Evolutionary conservation across 2,888 invertebrate species (phyloP), one percentile per base, ranked within the genome.

Genomic region (Argynnis bischoffii): DNA sequence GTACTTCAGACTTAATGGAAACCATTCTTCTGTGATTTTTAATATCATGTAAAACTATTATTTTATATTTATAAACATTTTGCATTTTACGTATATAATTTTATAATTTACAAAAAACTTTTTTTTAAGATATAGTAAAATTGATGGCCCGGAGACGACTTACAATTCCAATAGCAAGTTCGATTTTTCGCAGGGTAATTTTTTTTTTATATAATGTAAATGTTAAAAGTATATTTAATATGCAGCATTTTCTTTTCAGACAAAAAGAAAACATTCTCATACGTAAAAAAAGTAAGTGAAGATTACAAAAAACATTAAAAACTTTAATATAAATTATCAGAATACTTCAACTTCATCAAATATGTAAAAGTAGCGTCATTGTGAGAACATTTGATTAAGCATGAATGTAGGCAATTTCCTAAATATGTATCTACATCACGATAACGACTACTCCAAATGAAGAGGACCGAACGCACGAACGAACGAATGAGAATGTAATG

Each of bases 381-480:
- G 14, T 64, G 35, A 31, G 47, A 53, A 21, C 54, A 53, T 65
- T 60, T 54, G 16, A 55, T 55, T 46, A 85, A 87, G 81, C 77
- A 81, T 82, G 84, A 86, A 84, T 81, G 84, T 79, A 83, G 79
- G 78, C 87, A 88, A 89, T 89, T 89, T 90, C 89, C 90, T 84
- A 83, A 83, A 82, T 72, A 87, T 86, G 35, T 41, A 89, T 88
- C 80, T 76, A 80, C 78, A 76, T 75, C 69, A 64, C 74, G 88
- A 87, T 89, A 85, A 74, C 77, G 78, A 72, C 74, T 72, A 74
- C 77, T 78, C 73, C 74, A 77, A 79, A 74, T 66, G 65, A 71
- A 71, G 54, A 69, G 64, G 64, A 67, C 53, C 61, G 57, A 67
- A 66, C 66, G 75, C 79, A 78, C 76, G 81, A 81, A 81, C 78